Base-by-base conservation (phyloP, 1,140 invertebrate species). In the Heliothis virescens region DNA sequence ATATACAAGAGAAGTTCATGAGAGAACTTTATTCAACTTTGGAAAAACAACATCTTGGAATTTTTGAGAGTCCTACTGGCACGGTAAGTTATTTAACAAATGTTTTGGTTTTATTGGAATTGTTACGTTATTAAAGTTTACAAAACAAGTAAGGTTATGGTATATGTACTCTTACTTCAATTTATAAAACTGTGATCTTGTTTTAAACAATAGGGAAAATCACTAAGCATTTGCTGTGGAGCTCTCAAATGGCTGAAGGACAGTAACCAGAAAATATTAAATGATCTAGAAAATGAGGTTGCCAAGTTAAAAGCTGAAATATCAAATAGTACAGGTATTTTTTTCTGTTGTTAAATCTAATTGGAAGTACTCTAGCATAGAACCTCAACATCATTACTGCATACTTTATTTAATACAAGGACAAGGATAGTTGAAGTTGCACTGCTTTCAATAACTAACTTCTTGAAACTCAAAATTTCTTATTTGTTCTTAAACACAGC, bases 51-150 rank as follows among this genome's bases (percentile, higher is more conserved):
- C 97, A 97, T 93, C 95, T 99, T 52, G 99, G 98, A 59, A 99
- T 99, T 79, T 99, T 99, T 95, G 99, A 99, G 95, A 99, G 98
- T 94, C 99, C 99, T 12, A 99, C 99, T 16, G 98, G 98, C 85
- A 99, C 98, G 29, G 97, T 97, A 95, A 95, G 96, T 95, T 15
- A 55, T 41, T 41, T 41, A 41, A 7, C 21, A 26, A 26, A 26
- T 26, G 21, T 26, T 26, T 9, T 41, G 34, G 34, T 41, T 41
- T 9, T 1, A 26, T 26, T 26, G 2, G 1, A 26, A 9, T 41
- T 7, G 7, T 41, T 41, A 41, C 7, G 34, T 41, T 7, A 41
- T 41, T 41, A 9, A 41, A 41, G 4, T 41, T 5, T 41, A 41
- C 1, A 41, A 41, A 5, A 41, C 34, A 5, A 41, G 34, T 69